Evolutionary conservation across 1,140 invertebrate species (phyloP).

Genomic region (Epicauta chinensis): DNA sequence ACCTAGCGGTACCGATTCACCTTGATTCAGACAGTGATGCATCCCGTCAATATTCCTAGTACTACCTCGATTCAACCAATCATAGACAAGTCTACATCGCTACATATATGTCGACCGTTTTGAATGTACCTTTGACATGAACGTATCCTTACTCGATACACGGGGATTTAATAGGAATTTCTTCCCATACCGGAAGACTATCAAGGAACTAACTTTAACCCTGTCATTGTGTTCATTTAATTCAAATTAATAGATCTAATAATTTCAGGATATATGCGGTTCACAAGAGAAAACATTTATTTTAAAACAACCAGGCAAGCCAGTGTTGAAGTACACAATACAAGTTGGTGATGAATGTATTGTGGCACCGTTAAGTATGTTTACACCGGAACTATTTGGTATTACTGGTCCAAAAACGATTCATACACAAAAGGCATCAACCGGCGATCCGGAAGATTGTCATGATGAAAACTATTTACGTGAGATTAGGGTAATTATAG

Average conservation of each 20-base stretch:
- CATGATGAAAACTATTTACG: slow-evolving; percentile 88
- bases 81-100: no score
- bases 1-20: no score
- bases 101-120: no score
- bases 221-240: background rate
- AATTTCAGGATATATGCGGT: slow-evolving; percentile 72
- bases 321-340: slow-evolving; percentile 68
- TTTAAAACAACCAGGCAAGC: slow-evolving; percentile 64
- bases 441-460: slow-evolving; percentile 86
- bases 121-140: no score
- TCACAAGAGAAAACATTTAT: slow-evolving; percentile 73
- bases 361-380: slow-evolving; percentile 82
- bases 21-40: no score
- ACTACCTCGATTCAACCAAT: no score
- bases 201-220: no score
- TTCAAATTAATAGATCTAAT: no score
- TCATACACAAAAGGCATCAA: slow-evolving; percentile 65
- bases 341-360: slow-evolving; percentile 90
- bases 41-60: no score
- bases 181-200: no score
- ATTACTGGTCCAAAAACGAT: slow-evolving; percentile 70
- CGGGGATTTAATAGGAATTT: no score
- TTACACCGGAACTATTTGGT: slow-evolving; percentile 82
- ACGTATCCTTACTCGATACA: no score
- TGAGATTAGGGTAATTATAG: slow-evolving; percentile 64